Evolutionary conservation across 2,888 invertebrate species (phyloP).

Genomic region (Plebejus melissa): DNA sequence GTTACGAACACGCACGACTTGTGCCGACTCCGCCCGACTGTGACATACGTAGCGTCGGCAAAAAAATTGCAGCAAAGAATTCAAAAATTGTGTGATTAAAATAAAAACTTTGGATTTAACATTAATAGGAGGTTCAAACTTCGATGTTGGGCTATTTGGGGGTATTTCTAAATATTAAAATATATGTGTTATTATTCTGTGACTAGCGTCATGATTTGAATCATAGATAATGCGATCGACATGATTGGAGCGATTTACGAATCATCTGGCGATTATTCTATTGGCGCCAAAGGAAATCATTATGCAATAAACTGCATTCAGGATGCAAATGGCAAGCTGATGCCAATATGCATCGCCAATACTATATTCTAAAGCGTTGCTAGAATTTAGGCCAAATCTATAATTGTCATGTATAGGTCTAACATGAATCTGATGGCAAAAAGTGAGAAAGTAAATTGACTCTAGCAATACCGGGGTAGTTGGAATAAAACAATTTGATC

Average conservation of each 20-base stretch:
- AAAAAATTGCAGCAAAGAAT: slow-evolving; percentile 32
- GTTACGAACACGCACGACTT: slow-evolving; percentile 60
- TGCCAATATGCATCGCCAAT: not conserved
- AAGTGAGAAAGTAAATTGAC: no score
- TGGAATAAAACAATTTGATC: no score
- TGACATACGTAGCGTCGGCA: slow-evolving; percentile 45
- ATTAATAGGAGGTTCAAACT: no score
- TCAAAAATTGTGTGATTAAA: no score
- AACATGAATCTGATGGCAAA: no score
- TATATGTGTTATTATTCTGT: not conserved
- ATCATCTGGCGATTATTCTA: not conserved
- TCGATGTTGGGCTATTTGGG: no score
- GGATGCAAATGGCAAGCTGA: not conserved
- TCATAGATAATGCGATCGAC: not conserved
- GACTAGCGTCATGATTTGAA: not conserved
- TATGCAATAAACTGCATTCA: slow-evolving; percentile 13
- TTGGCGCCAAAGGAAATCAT: slow-evolving; percentile 11
- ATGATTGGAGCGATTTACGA: not conserved
- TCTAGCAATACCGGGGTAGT: no score
- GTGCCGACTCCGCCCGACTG: slow-evolving; percentile 53
- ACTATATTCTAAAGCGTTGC: not conserved
- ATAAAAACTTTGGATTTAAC: no score
- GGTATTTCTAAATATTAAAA: no score
- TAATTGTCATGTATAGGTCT: no score
- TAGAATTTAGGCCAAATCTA: no score